A percentile compares a stretch with the other conserved stretches of the same genome.
These are phyloP conservation scores for Ashinkailepas kermadecensis DNA, from an alignment of 2,888 invertebrate species.

Conservation along the genomic window DNA sequence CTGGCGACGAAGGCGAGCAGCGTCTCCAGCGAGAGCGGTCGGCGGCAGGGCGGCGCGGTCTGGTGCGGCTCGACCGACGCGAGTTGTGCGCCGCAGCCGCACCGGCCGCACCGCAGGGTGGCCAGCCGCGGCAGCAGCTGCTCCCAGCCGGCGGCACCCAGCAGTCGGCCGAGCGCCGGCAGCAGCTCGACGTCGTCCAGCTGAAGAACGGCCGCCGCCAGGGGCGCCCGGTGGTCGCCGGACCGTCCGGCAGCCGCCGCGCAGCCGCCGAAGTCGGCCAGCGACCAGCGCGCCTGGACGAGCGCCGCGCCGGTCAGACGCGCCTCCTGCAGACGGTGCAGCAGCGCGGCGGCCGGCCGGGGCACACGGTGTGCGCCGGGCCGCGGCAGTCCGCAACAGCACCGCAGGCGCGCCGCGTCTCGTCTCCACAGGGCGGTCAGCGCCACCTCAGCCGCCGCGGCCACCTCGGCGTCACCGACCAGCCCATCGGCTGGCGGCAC, in stretches of 20 bases:
- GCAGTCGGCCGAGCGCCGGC: slow-evolving; percentile 47
- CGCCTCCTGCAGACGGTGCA: slow-evolving; percentile 43
- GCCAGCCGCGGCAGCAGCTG: slow-evolving; percentile 37
- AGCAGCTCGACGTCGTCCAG: slow-evolving; percentile 48
- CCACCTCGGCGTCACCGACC: not conserved
- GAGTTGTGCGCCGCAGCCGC: slow-evolving; percentile 29
- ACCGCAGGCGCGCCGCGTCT: not conserved
- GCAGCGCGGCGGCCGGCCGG: slow-evolving; percentile 48
- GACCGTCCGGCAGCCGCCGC: not conserved
- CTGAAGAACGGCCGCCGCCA: slow-evolving; percentile 36
- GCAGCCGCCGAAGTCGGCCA: slow-evolving; percentile 46
- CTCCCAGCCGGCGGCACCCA: slow-evolving; percentile 50
- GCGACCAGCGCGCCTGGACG: slow-evolving; percentile 46
- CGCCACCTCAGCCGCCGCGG: not conserved
- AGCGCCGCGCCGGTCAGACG: slow-evolving; percentile 45
- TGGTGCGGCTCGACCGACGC: slow-evolving; percentile 37
- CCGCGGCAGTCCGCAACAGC: not conserved
- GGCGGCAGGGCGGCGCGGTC: slow-evolving; percentile 43
- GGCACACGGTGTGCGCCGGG: slow-evolving; percentile 45
- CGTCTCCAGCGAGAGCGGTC: slow-evolving; percentile 46
- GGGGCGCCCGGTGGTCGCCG: not conserved
- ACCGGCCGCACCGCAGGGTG: not conserved
- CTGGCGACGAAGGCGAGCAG: slow-evolving; percentile 51
- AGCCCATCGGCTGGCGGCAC: not conserved
- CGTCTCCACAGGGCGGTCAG: not conserved